Base-by-base conservation (phyloP, 2,888 invertebrate species). In the Calephelis perditalis region DNA sequence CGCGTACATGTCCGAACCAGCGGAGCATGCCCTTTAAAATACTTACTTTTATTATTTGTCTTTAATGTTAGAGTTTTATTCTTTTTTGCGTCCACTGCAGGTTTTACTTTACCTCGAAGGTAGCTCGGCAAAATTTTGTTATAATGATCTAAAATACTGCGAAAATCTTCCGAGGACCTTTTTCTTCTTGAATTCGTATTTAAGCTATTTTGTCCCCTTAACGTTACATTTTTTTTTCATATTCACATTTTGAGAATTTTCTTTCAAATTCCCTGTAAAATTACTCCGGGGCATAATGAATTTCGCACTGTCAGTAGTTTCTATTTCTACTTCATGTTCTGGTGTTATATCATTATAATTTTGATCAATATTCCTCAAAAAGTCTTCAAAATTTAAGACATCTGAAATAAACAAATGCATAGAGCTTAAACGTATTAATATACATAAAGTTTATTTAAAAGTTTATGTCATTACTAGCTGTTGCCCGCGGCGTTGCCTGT, bases 121-220 rank as follows among this genome's bases (percentile, higher is more conserved):
- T 84, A 85, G 52, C 72, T 73, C 3, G 86, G 86, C 66, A 86
- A 73, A 6, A 86, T 84, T 63, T 77, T 81, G 56, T 81, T 83
- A 9, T 84, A 77, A n/a, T 77, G 73, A 46, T 70, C 68, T 15
- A 70, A 65, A 10, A 70, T 62, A 5, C 63, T 69, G 2, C 71
- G 66, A 15, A 71, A 69, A 11, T 62, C 63, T n/a, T 62, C 54
- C 5, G 69, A 3, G 0, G 77, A 74, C 54, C 87, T 73, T 66
- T 78, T 84, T 2, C 64, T 67, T 60, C 74, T 72, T 15, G 68
- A 26, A 26, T 26, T 69, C 2, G 78, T 62, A 15, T 77, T 75
- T 11, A 84, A 70, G 61, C 75, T 74, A 0, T 72, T 70, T 64
- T 85, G 82, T 86, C 86, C 85, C 63, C 69, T 79, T 5, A 65